These are phyloP conservation scores for Serranus cabrilla DNA, from an alignment of 2,797 vertebrate species.

Conservation along the genomic window DNA sequence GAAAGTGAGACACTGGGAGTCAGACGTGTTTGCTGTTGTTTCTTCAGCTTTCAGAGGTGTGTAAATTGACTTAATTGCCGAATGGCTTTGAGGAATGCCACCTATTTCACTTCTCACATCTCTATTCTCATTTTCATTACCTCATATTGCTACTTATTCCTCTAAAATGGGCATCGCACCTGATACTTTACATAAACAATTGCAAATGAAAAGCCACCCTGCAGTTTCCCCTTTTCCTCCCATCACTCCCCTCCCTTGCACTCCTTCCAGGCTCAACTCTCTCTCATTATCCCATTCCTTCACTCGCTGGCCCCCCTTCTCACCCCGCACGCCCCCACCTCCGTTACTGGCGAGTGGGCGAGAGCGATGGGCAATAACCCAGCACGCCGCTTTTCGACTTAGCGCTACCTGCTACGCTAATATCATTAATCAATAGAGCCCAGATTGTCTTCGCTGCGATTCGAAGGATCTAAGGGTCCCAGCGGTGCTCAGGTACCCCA, in stretches of 20 bases:
- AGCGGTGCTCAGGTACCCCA: slow-evolving; percentile 90
- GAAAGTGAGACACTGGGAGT: slow-evolving; percentile 11
- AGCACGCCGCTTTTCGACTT: slow-evolving; percentile 86
- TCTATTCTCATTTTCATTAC: slow-evolving; percentile 71
- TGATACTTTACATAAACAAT: slow-evolving; percentile 82
- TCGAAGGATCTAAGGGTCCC: slow-evolving; percentile 94
- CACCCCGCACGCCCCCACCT: slow-evolving; percentile 22
- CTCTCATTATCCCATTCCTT: slow-evolving; percentile 76
- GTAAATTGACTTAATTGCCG: slow-evolving; percentile 57
- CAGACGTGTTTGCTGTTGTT: slow-evolving; percentile 17
- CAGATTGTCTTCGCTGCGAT: slow-evolving; percentile 92
- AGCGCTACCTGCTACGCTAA: slow-evolving; percentile 97
- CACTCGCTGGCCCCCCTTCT: slow-evolving; percentile 31
- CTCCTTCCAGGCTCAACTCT: slow-evolving; percentile 61
- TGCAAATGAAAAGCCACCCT: slow-evolving; percentile 83
- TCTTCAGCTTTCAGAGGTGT: slow-evolving; percentile 39
- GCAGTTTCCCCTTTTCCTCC: slow-evolving; percentile 71
- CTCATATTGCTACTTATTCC: slow-evolving; percentile 70
- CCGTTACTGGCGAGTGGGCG: slow-evolving; percentile 75
- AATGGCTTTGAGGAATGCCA: slow-evolving; percentile 49
- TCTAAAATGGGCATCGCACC: slow-evolving; percentile 55
- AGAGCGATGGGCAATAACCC: slow-evolving; percentile 88
- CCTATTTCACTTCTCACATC: slow-evolving; percentile 51
- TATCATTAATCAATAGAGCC: slow-evolving; percentile 99
- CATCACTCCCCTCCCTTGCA: slow-evolving; percentile 52